Evolutionary conservation across 2,113 vertebrate species (phyloP).

Genomic region (Trematomus loennbergii): DNA sequence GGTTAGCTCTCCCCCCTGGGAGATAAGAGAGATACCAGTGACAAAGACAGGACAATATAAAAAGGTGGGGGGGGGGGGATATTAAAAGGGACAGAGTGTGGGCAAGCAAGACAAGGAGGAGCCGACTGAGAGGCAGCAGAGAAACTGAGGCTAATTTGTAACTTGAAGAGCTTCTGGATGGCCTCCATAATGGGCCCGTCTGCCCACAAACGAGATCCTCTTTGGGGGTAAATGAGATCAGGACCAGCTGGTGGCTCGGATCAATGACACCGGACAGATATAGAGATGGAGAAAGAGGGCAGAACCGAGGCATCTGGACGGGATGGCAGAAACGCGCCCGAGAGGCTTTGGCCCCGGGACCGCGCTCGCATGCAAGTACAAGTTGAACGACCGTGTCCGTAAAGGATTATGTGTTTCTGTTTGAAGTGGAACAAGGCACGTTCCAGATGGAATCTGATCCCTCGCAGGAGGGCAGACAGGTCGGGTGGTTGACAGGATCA

Average conservation of each 20-base stretch:
- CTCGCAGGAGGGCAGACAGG: slow-evolving; percentile 42
- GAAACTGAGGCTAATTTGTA: slow-evolving; percentile 76
- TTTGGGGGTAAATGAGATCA: slow-evolving; percentile 79
- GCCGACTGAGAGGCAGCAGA: slow-evolving; percentile 36
- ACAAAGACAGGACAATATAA: slow-evolving; percentile 28
- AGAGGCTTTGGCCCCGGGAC: slow-evolving; percentile 31
- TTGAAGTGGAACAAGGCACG: slow-evolving; percentile 70
- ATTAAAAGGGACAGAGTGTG: neutral
- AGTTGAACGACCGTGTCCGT: slow-evolving; percentile 66
- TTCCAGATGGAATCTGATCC: slow-evolving; percentile 76
- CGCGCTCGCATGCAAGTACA: slow-evolving; percentile 48
- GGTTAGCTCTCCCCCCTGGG: slow-evolving; percentile 63
- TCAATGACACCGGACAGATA: slow-evolving; percentile 75
- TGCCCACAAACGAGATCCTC: slow-evolving; percentile 71
- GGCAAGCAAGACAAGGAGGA: slow-evolving; percentile 6
- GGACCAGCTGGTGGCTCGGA: slow-evolving; percentile 82
- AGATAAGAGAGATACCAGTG: slow-evolving; percentile 51
- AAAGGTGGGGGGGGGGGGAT: neutral
- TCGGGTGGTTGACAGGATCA: slow-evolving; percentile 44
- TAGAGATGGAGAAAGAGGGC: slow-evolving; percentile 43
- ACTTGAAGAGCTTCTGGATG: slow-evolving; percentile 77
- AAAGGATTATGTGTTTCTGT: slow-evolving; percentile 80
- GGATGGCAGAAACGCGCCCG: slow-evolving; percentile 48
- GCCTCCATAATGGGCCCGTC: slow-evolving; percentile 75
- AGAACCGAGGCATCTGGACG: slow-evolving; percentile 73